Percentiles rank a stretch among this genome's conserved stretches.
phyloP scores from a whole-genome alignment of 1,140 invertebrate genomes.

The Eciton burchellii region DNA sequence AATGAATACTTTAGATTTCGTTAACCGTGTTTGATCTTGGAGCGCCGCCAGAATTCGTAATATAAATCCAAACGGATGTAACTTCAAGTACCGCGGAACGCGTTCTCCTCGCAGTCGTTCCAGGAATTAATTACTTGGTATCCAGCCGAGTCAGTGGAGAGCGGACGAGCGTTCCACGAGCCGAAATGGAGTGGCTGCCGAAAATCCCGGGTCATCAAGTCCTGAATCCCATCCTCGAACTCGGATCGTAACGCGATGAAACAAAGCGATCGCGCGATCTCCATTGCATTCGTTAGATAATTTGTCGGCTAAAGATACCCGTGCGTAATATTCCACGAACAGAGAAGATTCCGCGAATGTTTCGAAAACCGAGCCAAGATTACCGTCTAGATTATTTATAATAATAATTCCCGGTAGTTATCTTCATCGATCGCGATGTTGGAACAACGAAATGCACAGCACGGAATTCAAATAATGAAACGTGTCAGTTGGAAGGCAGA shows the following conservation, averaged over 20 bases:
- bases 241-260: slow-evolving; percentile 3
- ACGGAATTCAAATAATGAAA: background rate
- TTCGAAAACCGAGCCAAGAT: slow-evolving; percentile 21
- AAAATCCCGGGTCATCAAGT: slow-evolving; percentile 64
- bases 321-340: no score
- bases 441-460: background rate
- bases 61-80: slow-evolving; percentile 22
- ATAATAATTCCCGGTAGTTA: slow-evolving; percentile 13
- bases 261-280: slow-evolving; percentile 10
- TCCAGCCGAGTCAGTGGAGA: background rate
- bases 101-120: slow-evolving; percentile 58
- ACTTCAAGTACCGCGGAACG: slow-evolving; percentile 41
- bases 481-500: background rate
- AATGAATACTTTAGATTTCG: slow-evolving; percentile 50
- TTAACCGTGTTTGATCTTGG: slow-evolving; percentile 58
- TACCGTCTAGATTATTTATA: slow-evolving; percentile 39
- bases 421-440: background rate
- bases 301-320: background rate
- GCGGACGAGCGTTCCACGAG: slow-evolving; percentile 45
- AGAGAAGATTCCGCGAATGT: background rate
- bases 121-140: slow-evolving; percentile 67
- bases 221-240: slow-evolving; percentile 11
- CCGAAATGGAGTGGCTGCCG: slow-evolving; percentile 24
- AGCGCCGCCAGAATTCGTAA: slow-evolving; percentile 51
- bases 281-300: background rate